A percentile compares a stretch with the other conserved stretches of the same genome.
Evolutionary conservation across 2,888 invertebrate genomes (phyloP).

Genomic region (Liopterus haemorrhoidalis): DNA sequence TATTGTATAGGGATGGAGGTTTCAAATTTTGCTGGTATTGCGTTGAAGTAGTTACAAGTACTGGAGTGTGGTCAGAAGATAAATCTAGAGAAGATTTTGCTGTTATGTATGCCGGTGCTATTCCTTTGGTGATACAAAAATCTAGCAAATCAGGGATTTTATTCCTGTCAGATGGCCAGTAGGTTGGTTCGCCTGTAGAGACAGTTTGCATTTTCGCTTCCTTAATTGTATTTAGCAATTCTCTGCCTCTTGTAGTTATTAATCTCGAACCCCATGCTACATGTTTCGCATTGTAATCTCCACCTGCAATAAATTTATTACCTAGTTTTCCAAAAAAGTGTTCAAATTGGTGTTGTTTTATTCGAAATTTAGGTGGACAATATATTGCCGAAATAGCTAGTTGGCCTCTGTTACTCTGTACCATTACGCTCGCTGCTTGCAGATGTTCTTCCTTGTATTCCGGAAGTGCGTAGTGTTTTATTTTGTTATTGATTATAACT

Average conservation of each 20-base stretch:
- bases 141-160: background rate
- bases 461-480: slow-evolving; percentile 8
- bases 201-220: no score
- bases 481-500: slow-evolving; percentile 1
- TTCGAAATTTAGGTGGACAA: background rate
- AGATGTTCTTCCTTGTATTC: slow-evolving; percentile 3
- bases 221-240: no score
- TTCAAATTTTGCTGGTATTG: no score
- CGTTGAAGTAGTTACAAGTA: background rate
- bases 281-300: slow-evolving; percentile 28
- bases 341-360: background rate
- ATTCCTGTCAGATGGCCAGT: no score
- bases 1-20: slow-evolving; percentile 8
- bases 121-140: background rate
- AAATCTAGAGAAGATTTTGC: background rate
- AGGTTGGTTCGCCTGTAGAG: no score
- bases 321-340: slow-evolving; percentile 20
- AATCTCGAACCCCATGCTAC: slow-evolving; percentile 19
- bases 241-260: no score
- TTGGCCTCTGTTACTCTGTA: slow-evolving; percentile 2
- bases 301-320: slow-evolving; percentile 23
- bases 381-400: slow-evolving; percentile 3
- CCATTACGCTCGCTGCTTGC: background rate
- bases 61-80: slow-evolving; percentile 8
- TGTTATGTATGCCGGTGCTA: background rate